phyloP scores from a whole-genome alignment of 2,113 vertebrate species.

The Rhea americana region DNA sequence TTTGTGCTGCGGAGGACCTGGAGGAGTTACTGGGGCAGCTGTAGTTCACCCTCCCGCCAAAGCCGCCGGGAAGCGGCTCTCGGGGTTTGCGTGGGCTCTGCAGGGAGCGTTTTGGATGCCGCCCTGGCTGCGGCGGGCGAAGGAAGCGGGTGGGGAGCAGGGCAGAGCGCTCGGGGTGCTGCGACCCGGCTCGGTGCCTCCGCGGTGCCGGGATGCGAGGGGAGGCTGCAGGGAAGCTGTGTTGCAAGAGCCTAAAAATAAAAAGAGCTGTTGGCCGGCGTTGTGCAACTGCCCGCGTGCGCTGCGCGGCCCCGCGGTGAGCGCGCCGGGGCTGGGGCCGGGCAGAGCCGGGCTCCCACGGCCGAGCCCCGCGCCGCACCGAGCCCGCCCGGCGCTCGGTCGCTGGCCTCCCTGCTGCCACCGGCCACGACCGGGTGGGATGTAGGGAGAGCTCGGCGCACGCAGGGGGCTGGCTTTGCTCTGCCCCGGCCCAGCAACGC shows the following conservation, averaged over 20 bases:
- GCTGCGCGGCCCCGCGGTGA: background rate
- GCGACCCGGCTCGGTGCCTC: background rate
- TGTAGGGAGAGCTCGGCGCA: background rate
- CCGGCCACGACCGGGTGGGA: background rate
- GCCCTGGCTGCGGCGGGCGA: too few species aligned
- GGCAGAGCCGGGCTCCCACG: background rate
- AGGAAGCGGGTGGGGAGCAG: background rate
- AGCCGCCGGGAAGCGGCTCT: too few species aligned
- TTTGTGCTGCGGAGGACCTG: rapidly evolving
- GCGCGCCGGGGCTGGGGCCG: background rate
- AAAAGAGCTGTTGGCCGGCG: background rate
- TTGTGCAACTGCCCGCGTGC: background rate
- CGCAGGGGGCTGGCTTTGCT: too few species aligned
- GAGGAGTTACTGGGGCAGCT: rapidly evolving
- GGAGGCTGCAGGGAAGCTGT: background rate
- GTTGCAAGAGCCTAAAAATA: conserved; percentile 6
- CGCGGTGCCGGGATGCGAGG: rapidly evolving
- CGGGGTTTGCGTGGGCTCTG: rapidly evolving
- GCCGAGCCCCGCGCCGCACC: background rate
- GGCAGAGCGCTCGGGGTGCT: rapidly evolving
- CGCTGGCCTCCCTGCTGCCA: too few species aligned
- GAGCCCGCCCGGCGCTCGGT: background rate
- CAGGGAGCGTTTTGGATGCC: background rate
- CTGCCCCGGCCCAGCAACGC: too few species aligned
- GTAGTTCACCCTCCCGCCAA: too few species aligned